A percentile compares a stretch with the other conserved stretches of the same genome.
phyloP scores from a whole-genome alignment of 2,113 vertebrate genomes.

The Genyomyrus donnyi region DNA sequence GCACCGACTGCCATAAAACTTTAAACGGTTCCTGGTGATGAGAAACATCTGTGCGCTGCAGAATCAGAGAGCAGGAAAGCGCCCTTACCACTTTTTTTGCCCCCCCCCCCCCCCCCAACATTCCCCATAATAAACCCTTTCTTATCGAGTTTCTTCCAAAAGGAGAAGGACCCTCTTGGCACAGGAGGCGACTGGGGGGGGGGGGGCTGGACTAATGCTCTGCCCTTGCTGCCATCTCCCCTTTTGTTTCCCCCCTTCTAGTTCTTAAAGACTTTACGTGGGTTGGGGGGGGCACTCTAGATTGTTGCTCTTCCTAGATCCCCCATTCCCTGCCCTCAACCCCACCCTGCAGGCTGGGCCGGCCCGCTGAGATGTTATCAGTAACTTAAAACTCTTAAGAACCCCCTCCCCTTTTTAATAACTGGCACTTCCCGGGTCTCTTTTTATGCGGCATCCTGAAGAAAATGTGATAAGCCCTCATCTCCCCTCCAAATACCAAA shows the following conservation, averaged over 20 bases:
- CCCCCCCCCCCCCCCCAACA: not conserved
- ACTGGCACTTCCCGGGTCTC: not conserved
- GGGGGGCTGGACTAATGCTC: not conserved
- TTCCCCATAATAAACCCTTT: constrained; percentile 4
- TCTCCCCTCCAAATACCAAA: not conserved
- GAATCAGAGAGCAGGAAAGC: constrained; percentile 11
- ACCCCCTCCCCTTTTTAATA: not conserved
- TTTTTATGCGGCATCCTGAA: not conserved
- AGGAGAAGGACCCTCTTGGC: not conserved
- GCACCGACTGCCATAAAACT: constrained; percentile 60
- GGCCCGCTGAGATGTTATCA: not conserved
- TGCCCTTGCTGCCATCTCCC: not conserved
- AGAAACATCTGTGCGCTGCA: constrained; percentile 62
- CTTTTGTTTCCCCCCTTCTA: not conserved
- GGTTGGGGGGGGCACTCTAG: no score
- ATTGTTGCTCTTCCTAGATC: not conserved
- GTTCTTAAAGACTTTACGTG: not conserved
- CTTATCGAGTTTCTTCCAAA: constrained; percentile 15
- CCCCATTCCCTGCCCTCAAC: not conserved
- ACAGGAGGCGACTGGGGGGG: not conserved
- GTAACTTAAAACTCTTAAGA: not conserved
- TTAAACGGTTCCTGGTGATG: constrained; percentile 60
- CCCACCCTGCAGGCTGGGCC: not conserved
- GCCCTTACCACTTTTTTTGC: constrained; percentile 4
- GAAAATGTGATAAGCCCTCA: not conserved